phyloP scores from a whole-genome alignment of 2,888 invertebrate species.

The Chorisops tibialis region DNA sequence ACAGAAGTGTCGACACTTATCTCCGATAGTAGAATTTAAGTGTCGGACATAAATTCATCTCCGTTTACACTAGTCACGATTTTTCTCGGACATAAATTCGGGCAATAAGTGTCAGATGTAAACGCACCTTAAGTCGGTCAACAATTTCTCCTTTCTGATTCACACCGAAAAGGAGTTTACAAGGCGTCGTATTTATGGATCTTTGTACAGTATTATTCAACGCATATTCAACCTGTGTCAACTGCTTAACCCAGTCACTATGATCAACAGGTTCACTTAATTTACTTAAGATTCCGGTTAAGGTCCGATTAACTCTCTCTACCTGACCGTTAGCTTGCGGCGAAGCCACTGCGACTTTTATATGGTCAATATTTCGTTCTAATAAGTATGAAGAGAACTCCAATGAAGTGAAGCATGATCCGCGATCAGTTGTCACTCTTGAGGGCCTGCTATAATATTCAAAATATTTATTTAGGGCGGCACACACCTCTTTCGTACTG shows the following conservation, averaged over 20 bases:
- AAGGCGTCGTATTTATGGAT: no score
- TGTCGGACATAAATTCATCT: no score
- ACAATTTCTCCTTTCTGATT: no score
- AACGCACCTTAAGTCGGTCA: no score
- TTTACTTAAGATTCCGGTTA: background rate
- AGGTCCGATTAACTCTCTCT: background rate
- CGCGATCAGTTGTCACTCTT: background rate
- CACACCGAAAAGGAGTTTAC: no score
- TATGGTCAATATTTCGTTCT: conserved; percentile 33
- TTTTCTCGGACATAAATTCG: no score
- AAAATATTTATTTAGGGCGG: background rate
- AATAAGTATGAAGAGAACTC: conserved; percentile 29
- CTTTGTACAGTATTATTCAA: no score
- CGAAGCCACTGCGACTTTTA: conserved; percentile 36
- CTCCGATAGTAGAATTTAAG: no score
- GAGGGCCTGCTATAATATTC: background rate
- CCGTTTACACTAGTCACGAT: no score
- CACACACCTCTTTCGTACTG: background rate
- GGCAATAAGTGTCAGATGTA: no score
- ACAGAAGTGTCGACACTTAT: no score
- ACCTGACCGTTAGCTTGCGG: conserved; percentile 40
- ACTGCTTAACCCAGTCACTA: background rate
- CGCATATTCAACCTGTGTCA: no score
- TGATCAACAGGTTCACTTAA: background rate
- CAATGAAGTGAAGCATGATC: background rate